Conservation (phyloP, 2,113 vertebrate species). For the Toxostoma redivivum region DNA sequence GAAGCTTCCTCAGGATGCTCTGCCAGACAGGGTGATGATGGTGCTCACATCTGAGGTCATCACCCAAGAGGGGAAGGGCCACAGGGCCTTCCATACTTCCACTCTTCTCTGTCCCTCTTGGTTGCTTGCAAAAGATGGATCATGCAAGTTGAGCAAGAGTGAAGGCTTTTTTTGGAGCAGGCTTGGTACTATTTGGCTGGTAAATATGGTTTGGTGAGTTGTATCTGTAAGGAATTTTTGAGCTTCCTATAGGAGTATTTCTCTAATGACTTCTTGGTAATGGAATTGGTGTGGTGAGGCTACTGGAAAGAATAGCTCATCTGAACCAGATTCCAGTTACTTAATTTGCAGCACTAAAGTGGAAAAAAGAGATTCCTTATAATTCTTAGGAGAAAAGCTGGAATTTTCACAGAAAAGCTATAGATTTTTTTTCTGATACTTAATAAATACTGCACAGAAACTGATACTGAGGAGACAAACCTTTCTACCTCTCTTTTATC, state of each 20-base stretch:
- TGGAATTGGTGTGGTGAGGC: neutral
- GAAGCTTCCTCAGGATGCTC: neutral
- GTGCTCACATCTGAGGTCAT: neutral
- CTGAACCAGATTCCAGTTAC: neutral
- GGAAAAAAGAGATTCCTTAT: neutral
- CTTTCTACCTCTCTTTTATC: constrained; percentile 54
- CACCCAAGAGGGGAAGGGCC: neutral
- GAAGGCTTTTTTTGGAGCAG: neutral
- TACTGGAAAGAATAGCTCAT: neutral
- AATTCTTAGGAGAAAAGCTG: neutral
- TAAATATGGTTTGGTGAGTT: neutral
- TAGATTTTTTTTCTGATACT: neutral
- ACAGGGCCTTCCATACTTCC: neutral
- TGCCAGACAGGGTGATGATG: neutral
- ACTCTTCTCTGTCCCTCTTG: neutral
- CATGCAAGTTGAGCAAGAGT: neutral
- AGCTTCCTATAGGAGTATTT: neutral
- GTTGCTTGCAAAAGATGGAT: neutral
- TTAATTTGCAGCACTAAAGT: neutral
- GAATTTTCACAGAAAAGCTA: neutral
- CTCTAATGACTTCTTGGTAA: neutral
- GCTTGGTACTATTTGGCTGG: neutral
- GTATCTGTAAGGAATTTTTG: neutral
- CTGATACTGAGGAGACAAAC: constrained; percentile 20
- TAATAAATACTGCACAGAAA: constrained; percentile 37